Evolutionary conservation across 2,113 vertebrate genomes (phyloP).

Genomic region (Lota lota): DNA sequence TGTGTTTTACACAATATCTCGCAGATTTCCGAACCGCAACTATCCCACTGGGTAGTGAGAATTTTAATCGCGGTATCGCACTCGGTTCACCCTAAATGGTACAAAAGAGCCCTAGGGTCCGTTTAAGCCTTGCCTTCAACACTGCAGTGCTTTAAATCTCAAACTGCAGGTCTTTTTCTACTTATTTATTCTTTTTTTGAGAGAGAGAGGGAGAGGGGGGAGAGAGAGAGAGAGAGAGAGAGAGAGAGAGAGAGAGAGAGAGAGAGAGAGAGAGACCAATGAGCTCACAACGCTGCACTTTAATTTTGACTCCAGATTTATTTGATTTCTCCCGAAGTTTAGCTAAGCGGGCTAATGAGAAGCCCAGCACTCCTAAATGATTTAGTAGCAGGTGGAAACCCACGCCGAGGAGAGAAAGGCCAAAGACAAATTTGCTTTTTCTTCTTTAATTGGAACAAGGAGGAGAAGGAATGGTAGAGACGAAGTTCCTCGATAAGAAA

Average conservation of each 20-base stretch:
- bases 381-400: conserved; percentile 74
- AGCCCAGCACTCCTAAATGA: conserved; percentile 83
- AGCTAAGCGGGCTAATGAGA: conserved; percentile 90
- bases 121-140: conserved; percentile 30
- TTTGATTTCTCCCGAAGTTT: conserved; percentile 88
- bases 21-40: neutral
- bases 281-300: conserved; percentile 69
- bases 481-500: conserved; percentile 74
- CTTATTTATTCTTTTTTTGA: conserved; percentile 11
- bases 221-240: conserved; percentile 20
- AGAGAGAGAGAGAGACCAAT: conserved; percentile 23
- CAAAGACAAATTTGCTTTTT: conserved; percentile 79
- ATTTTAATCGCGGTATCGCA: neutral
- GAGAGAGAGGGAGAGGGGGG: conserved; percentile 7
- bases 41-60: too few species aligned
- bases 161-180: conserved; percentile 20
- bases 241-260: neutral
- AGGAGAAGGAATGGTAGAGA: conserved; percentile 53
- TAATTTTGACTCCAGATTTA: conserved; percentile 91
- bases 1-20: too few species aligned
- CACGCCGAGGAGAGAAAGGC: conserved; percentile 48
- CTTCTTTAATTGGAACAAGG: conserved; percentile 81
- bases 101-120: conserved; percentile 34
- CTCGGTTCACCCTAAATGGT: conserved; percentile 27
- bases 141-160: conserved; percentile 53